Conservation (phyloP, 1,140 invertebrate species). For the Panulirus ornatus region DNA sequence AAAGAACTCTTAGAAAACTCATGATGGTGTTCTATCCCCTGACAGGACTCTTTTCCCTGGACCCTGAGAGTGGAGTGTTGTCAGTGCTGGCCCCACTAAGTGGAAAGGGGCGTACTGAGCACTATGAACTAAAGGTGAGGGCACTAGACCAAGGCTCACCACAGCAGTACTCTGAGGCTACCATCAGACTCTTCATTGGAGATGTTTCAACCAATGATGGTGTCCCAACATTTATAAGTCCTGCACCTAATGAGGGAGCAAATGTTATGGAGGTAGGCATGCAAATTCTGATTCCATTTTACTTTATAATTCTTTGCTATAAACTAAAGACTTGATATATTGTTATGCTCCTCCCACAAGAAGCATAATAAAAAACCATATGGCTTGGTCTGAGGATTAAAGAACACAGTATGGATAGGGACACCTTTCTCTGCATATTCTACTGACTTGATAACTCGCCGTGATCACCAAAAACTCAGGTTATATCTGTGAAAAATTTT, state of each 20-base stretch:
- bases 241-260: conserved; percentile 85
- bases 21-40: neutral
- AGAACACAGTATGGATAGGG: too few species aligned
- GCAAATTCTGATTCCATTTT: neutral
- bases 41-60: conserved; percentile 83
- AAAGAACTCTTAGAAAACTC: neutral
- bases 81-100: conserved; percentile 83
- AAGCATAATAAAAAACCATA: too few species aligned
- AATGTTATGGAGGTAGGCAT: conserved; percentile 83
- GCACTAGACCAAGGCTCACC: conserved; percentile 85
- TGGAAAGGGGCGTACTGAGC: conserved; percentile 87
- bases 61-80: conserved; percentile 84
- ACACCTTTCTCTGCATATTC: too few species aligned
- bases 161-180: conserved; percentile 82
- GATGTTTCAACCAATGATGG: conserved; percentile 91
- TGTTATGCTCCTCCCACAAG: too few species aligned
- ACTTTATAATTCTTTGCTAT: too few species aligned
- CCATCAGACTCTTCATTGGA: conserved; percentile 85
- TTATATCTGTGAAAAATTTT: too few species aligned
- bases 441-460: too few species aligned
- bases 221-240: conserved; percentile 86
- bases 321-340: too few species aligned
- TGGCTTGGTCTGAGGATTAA: too few species aligned
- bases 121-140: conserved; percentile 84
- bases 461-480: too few species aligned